Percentiles rank a stretch among this genome's conserved stretches.
Conservation (phyloP, 2,113 vertebrate genomes). For the Hiodon alosoides region DNA sequence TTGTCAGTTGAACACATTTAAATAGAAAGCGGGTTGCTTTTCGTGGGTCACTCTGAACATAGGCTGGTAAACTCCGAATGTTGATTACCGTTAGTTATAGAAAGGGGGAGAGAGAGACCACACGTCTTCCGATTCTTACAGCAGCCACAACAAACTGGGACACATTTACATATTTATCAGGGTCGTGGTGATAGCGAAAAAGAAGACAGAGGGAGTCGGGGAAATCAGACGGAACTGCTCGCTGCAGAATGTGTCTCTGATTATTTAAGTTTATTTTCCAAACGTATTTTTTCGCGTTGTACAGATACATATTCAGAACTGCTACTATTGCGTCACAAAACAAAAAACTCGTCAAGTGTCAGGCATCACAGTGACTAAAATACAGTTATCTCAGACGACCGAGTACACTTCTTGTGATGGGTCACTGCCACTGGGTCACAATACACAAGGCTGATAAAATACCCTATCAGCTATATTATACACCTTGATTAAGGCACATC, state of each 20-base stretch:
- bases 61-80: no score
- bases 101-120: no score
- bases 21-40: no score
- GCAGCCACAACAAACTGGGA: no score
- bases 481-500: constrained; percentile 21
- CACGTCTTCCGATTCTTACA: no score
- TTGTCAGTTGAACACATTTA: no score
- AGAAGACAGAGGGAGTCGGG: no score
- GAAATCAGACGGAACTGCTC: neutral
- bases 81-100: no score
- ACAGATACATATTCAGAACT: neutral
- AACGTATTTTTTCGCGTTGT: neutral
- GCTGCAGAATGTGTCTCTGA: neutral
- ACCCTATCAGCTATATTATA: neutral
- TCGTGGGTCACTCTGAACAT: no score
- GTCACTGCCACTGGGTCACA: neutral
- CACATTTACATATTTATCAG: neutral
- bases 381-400: neutral
- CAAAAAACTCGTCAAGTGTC: neutral
- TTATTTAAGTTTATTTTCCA: neutral
- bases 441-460: constrained; percentile 5
- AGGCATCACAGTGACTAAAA: constrained; percentile 2
- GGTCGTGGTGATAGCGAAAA: neutral
- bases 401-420: neutral
- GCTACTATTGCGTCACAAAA: neutral